Base-by-base conservation (phyloP, 2,888 invertebrate species). In the Parnassius mnemosyne region DNA sequence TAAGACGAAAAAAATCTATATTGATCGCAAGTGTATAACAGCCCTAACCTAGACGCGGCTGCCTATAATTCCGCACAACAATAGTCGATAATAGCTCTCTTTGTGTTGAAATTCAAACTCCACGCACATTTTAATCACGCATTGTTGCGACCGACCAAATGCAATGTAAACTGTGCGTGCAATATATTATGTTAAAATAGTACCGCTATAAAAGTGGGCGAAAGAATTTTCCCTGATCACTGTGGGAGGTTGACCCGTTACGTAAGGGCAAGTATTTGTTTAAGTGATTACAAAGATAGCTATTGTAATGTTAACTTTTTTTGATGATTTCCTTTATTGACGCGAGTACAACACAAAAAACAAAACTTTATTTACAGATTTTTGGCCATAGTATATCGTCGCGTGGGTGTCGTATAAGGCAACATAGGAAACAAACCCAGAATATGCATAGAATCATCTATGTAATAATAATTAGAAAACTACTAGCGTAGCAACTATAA, bases 71-170 rank as follows among this genome's bases (percentile, higher is more conserved):
- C 65, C 62, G 57, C 61, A 61, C 66, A 81, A 88, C 87, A 88
- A 88, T 85, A 73, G 79, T 64, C 76, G 67, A 73, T 85, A 87
- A 88, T 87, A 86, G 83, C 84, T 87, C 80, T 80, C 83, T 83
- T 84, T 84, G 84, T 85, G 83, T 81, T 78, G 78, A 76, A 77
- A 77, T 74, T 76, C 76, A 76, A 64, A 63, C 65, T 63, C 71
- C 71, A 75, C 82, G 81, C 84, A 81, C 79, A 84, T 86, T 85
- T 86, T 88, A 87, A 87, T 88, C 85, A 83, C 76, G 80, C 77
- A 81, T 84, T 87, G 81, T 83, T 72, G 67, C 67, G 63, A 60
- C 55, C 61, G 58, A 56, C 59, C 57, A 41, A 16, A 20, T 61
- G 11, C 53, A 65, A 68, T 72, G 71, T 76, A 73, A 70, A 73